These are phyloP conservation scores for Merodon equestris DNA, from an alignment of 2,888 invertebrate species.

Conservation along the genomic window DNA sequence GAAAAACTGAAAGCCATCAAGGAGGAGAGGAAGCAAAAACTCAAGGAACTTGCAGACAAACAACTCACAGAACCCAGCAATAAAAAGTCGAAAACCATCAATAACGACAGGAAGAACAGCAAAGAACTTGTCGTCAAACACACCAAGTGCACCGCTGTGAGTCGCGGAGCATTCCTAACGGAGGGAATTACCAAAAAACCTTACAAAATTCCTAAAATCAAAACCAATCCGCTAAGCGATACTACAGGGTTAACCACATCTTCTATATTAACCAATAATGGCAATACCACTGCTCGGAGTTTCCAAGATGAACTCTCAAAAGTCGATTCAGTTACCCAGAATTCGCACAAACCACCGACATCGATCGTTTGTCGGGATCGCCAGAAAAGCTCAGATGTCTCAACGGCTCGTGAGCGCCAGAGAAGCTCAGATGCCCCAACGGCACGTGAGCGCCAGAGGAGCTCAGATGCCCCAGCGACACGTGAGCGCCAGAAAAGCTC, in stretches of 20 bases:
- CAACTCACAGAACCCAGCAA: slow-evolving; percentile 30
- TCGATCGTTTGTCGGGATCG: background rate
- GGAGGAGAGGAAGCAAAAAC: slow-evolving; percentile 72
- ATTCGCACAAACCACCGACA: slow-evolving; percentile 19
- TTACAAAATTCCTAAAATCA: slow-evolving; percentile 39
- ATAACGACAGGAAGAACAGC: background rate
- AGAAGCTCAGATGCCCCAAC: background rate
- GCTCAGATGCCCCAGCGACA: background rate
- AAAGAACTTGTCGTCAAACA: slow-evolving; percentile 33
- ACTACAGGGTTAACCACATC: slow-evolving; percentile 73
- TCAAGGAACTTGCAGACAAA: slow-evolving; percentile 73
- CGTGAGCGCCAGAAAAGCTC: background rate
- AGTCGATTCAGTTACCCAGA: too few relatives aligned
- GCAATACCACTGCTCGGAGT: too few relatives aligned
- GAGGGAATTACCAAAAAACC: slow-evolving; percentile 70
- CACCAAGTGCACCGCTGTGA: slow-evolving; percentile 80
- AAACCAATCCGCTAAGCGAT: slow-evolving; percentile 64
- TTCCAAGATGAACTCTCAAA: too few relatives aligned
- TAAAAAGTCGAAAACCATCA: background rate
- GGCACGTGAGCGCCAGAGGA: background rate
- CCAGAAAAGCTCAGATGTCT: background rate
- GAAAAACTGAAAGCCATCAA: slow-evolving; percentile 66
- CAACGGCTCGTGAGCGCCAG: background rate
- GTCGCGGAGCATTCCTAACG: slow-evolving; percentile 81
- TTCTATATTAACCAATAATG: too few relatives aligned